Evolutionary conservation across 2,113 vertebrate genomes (phyloP), one percentile per base, ranked within the genome.

Genomic region (Esox niger): DNA sequence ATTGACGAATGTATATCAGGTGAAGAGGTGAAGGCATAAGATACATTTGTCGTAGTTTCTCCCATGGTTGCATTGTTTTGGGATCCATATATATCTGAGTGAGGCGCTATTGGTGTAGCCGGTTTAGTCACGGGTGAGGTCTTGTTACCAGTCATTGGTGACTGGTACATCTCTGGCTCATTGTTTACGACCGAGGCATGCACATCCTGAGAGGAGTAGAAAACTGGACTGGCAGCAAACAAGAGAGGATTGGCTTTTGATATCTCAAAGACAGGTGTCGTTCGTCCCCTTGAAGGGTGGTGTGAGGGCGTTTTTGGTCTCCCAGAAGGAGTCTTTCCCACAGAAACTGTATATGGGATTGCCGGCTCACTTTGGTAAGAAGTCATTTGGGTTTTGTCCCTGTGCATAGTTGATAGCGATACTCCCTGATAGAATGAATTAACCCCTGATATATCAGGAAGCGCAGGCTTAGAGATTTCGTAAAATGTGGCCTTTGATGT

Each of bases 401-500:
- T 70, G 26, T 70, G 56, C 62, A 35, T 11, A 3, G 54, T 57
- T 27, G 79, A 68, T 57, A 67, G 25, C 21, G 66, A 68, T 61
- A 69, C 68, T 62, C n/a, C 81, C 29, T 82, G 75, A 54, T 57
- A 71, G 17, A 43, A 6, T 75, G 68, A 60, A 52, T 74, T 83
- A 30, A 71, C 31, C 6, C 15, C 31, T 25, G 76, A 73, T 0
- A 81, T 64, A 25, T 90, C 85, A 62, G 83, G 84, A 4, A 82
- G 68, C 35, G 80, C 82, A 5, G 69, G 84, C 68, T 87, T 91
- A 13, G 86, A 84, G 64, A 88, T 79, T 61, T 90, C 86, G 72
- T 90, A 87, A 77, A 90, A 88, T 15, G 79, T 86, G 62, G 84
- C 82, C 65, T 86, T 90, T 60, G 89, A 86, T 62, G 79, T 90